Conservation (phyloP, 2,888 invertebrate genomes). For the Yponomeuta cagnagella region DNA sequence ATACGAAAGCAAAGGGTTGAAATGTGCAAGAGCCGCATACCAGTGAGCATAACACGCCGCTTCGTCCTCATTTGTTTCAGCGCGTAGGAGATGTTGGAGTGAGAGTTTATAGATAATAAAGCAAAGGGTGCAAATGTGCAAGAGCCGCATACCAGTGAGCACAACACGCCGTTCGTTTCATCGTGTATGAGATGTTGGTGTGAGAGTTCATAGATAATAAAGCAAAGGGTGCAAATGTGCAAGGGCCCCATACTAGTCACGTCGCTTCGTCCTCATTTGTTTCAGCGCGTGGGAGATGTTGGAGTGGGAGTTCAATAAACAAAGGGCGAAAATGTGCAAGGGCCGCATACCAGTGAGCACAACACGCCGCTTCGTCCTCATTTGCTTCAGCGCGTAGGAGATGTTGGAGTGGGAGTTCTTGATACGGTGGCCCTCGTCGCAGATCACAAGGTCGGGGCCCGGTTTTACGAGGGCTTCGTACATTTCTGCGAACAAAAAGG, state of each 20-base stretch:
- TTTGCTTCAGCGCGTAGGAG: constrained; percentile 95
- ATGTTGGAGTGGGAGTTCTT: constrained; percentile 99
- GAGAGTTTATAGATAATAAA: too few species aligned
- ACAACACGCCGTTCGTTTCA: constrained; percentile 97
- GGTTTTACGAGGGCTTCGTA: constrained; percentile 90
- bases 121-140: too few species aligned
- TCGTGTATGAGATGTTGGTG: constrained; percentile 95
- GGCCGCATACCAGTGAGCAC: constrained; percentile 86
- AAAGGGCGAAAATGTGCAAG: too few species aligned
- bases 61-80: too few species aligned
- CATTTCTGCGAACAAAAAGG: constrained; percentile 77
- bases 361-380: constrained; percentile 93
- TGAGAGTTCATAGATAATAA: constrained; percentile 82
- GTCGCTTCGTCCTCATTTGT: too few species aligned
- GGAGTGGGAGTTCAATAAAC: too few species aligned
- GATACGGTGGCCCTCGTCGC: constrained; percentile 98
- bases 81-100: too few species aligned
- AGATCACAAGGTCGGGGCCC: constrained; percentile 95
- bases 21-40: constrained; percentile 51
- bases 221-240: too few species aligned
- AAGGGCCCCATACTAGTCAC: constrained; percentile 51
- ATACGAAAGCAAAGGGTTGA: too few species aligned
- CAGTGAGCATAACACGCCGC: too few species aligned
- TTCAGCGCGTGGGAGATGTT: too few species aligned
- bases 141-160: constrained; percentile 80